These are phyloP conservation scores for Alethe castanea DNA, from an alignment of 2,113 vertebrate genomes.

Conservation along the genomic window DNA sequence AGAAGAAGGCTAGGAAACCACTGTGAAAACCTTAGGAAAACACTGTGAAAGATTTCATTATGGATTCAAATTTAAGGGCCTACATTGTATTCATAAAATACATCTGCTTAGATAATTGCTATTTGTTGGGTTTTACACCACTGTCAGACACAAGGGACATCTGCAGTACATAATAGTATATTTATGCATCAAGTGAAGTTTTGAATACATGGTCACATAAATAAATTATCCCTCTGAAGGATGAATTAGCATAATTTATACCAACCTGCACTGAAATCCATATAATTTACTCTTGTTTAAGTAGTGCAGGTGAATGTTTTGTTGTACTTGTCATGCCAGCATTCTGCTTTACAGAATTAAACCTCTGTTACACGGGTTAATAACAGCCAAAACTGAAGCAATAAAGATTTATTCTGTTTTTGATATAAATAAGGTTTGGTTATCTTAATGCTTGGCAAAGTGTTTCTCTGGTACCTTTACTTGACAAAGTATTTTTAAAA, in stretches of 20 bases:
- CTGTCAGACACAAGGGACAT: neutral
- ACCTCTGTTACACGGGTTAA: neutral
- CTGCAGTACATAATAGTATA: neutral
- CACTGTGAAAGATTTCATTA: neutral
- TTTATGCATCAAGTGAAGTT: slow-evolving; percentile 6
- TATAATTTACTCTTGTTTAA: neutral
- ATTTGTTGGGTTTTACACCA: neutral
- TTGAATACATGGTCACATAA: neutral
- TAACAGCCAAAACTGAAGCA: neutral
- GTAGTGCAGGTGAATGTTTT: neutral
- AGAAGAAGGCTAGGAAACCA: neutral
- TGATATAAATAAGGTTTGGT: neutral
- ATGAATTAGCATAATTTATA: neutral
- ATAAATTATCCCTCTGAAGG: neutral
- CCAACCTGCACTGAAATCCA: neutral
- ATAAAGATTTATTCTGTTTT: neutral
- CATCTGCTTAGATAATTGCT: slow-evolving; percentile 9
- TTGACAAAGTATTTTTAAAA: neutral
- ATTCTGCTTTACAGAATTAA: neutral
- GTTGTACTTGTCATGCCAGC: neutral
- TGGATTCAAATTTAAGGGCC: neutral
- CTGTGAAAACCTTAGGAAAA: neutral
- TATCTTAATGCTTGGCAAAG: neutral
- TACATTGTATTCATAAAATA: neutral
- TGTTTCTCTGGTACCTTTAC: neutral